Evolutionary conservation across 2,797 vertebrate species (phyloP).

Genomic region (Diplodus sargus): DNA sequence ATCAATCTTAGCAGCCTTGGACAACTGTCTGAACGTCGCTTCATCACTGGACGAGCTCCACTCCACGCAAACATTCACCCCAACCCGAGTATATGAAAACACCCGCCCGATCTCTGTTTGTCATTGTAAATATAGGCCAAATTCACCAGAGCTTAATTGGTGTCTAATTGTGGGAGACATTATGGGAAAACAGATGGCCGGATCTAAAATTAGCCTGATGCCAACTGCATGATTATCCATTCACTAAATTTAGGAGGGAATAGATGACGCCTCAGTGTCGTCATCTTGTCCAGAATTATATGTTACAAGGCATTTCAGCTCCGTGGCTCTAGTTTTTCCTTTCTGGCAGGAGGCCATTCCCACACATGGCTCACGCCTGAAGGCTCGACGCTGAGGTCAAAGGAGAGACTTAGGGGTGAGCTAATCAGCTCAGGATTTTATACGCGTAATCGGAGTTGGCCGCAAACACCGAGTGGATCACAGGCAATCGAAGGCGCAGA

Average conservation of each 20-base stretch:
- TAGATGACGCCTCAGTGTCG: conserved; percentile 40
- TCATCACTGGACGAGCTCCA: conserved; percentile 47
- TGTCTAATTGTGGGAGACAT: conserved; percentile 31
- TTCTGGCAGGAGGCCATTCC: conserved; percentile 32
- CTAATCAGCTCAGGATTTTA: conserved; percentile 71
- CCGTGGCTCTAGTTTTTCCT: conserved; percentile 18
- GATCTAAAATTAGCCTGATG: conserved; percentile 53
- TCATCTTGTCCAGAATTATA: conserved; percentile 10
- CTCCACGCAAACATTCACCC: conserved; percentile 26
- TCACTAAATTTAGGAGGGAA: conserved; percentile 56
- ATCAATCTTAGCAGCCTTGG: conserved; percentile 63
- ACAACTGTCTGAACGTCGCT: conserved; percentile 48
- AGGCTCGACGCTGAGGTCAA: conserved; percentile 48
- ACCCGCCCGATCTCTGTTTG: neutral
- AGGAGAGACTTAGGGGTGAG: conserved; percentile 61
- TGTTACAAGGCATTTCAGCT: conserved; percentile 4
- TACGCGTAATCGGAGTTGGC: conserved; percentile 56
- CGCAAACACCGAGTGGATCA: conserved; percentile 57
- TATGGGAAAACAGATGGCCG: conserved; percentile 59
- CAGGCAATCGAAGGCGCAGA: conserved; percentile 48
- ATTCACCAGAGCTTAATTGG: conserved; percentile 28
- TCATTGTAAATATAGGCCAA: conserved; percentile 6
- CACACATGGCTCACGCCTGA: conserved; percentile 55
- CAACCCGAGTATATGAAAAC: conserved; percentile 31
- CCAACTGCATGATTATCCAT: conserved; percentile 37